Conservation (phyloP, 2,888 invertebrate genomes). For the Dicycla oo region DNA sequence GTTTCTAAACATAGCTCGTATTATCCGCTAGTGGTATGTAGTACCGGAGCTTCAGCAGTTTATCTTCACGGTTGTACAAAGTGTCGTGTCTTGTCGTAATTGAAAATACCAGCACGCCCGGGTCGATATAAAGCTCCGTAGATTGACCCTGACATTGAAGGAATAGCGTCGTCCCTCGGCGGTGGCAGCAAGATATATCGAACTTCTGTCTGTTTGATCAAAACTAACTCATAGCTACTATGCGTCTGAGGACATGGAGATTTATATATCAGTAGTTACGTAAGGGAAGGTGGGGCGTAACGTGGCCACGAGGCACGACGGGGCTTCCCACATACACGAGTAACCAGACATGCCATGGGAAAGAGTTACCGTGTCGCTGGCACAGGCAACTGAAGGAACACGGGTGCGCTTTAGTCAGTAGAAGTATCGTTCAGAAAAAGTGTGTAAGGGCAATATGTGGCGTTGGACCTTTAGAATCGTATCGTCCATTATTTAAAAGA, state of each 20-base stretch:
- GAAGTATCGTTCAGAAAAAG: too few relatives aligned
- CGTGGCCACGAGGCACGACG: too few relatives aligned
- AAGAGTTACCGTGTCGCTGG: too few relatives aligned
- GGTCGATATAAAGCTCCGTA: constrained; percentile 34
- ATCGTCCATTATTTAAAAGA: too few relatives aligned
- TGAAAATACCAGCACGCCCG: constrained; percentile 37
- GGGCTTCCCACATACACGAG: too few relatives aligned
- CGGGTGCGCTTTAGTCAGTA: too few relatives aligned
- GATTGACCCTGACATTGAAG: constrained; percentile 27
- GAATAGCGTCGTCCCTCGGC: background rate
- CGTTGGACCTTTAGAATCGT: too few relatives aligned
- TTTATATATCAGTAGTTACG: background rate
- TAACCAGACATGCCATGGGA: too few relatives aligned
- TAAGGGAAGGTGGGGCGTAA: too few relatives aligned
- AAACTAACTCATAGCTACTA: background rate
- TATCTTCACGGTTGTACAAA: background rate
- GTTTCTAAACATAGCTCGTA: background rate
- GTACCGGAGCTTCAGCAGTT: background rate
- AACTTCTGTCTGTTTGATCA: background rate
- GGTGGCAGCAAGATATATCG: background rate
- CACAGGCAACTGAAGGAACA: too few relatives aligned
- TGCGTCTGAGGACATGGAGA: background rate
- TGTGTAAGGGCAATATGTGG: too few relatives aligned
- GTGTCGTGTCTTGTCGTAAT: constrained; percentile 19
- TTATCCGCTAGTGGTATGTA: background rate